phyloP scores from a whole-genome alignment of 2,113 vertebrate genomes.

The Epinephelus cyanopodus region DNA sequence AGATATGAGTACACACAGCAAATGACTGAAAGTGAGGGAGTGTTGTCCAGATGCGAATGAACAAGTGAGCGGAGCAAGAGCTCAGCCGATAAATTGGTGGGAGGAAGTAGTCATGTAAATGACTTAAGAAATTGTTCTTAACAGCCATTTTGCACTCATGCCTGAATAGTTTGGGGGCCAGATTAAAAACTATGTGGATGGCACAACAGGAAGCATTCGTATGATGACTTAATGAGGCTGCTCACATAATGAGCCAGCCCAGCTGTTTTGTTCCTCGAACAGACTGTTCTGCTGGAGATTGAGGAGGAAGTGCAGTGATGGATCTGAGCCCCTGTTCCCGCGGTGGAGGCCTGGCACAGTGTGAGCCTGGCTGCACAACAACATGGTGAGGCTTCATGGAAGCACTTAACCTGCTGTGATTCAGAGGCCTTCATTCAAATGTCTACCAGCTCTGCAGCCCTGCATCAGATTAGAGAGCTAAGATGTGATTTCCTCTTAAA shows the following conservation, averaged over 20 bases:
- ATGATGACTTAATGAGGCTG: slow-evolving; percentile 82
- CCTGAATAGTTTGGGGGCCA: slow-evolving; percentile 71
- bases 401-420: slow-evolving; percentile 81
- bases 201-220: slow-evolving; percentile 81
- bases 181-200: slow-evolving; percentile 75
- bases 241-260: slow-evolving; percentile 74
- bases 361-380: slow-evolving; percentile 61
- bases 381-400: slow-evolving; percentile 74
- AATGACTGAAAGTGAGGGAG: slow-evolving; percentile 63
- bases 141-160: slow-evolving; percentile 78
- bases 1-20: slow-evolving; percentile 53
- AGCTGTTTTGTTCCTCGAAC: slow-evolving; percentile 67
- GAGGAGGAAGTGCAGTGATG: slow-evolving; percentile 74
- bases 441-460: slow-evolving; percentile 72
- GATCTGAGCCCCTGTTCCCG: slow-evolving; percentile 62
- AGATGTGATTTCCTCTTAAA: slow-evolving; percentile 78
- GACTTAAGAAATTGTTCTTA: slow-evolving; percentile 82
- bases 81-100: slow-evolving; percentile 75
- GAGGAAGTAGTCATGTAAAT: slow-evolving; percentile 87
- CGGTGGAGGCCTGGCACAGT: slow-evolving; percentile 59
- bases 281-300: slow-evolving; percentile 66
- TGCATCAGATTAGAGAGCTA: slow-evolving; percentile 76
- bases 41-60: slow-evolving; percentile 83
- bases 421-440: slow-evolving; percentile 75
- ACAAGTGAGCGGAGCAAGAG: slow-evolving; percentile 47